A percentile compares a stretch with the other conserved stretches of the same genome.
Evolutionary conservation across 2,888 invertebrate genomes (phyloP).

Genomic region (Tetanocera ferruginea): DNA sequence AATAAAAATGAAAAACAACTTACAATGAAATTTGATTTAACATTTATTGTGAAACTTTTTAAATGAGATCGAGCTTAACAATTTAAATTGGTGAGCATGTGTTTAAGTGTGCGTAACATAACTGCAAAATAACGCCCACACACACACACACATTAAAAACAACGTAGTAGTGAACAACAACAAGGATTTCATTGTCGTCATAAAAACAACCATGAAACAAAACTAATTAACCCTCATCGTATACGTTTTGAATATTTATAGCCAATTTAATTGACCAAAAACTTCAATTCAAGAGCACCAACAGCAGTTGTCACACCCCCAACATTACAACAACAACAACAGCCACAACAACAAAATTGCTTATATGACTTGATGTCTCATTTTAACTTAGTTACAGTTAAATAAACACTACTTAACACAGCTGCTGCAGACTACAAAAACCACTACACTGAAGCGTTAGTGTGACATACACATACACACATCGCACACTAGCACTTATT

Average conservation of each 20-base stretch:
- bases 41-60: no score
- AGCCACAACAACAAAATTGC: neutral
- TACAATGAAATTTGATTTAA: no score
- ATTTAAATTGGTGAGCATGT: neutral
- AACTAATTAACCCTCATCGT: constrained; percentile 26
- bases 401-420: neutral
- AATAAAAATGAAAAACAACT: no score
- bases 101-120: neutral
- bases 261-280: constrained; percentile 31
- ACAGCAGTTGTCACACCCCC: neutral
- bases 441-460: neutral
- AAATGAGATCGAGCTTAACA: no score
- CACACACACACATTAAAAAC: neutral
- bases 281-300: neutral
- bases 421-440: no score
- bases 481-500: neutral
- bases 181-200: neutral
- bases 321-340: neutral
- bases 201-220: neutral
- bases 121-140: neutral
- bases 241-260: constrained; percentile 33
- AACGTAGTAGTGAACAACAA: neutral
- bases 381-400: neutral
- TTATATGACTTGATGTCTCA: neutral
- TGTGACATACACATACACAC: neutral